Percentiles rank a stretch among this genome's conserved stretches.
These are phyloP conservation scores for Athripsodes cinereus DNA, from an alignment of 2,888 invertebrate species.

Conservation along the genomic window DNA sequence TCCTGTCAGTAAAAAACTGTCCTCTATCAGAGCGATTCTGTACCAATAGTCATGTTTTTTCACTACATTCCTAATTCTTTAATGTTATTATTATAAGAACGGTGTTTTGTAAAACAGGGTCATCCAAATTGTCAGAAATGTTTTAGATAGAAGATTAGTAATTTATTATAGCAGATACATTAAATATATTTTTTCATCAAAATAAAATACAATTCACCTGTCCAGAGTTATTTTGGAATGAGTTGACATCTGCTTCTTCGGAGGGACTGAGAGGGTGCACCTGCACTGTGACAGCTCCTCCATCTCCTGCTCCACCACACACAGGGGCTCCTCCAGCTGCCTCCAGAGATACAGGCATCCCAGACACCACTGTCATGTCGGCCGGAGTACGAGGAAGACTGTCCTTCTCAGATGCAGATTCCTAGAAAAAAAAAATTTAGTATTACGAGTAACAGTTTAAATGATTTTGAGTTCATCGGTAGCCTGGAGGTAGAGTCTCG, in stretches of 20 bases:
- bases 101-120: background rate
- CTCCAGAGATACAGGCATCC: conserved; percentile 33
- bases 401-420: conserved; percentile 38
- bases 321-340: background rate
- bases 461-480: too few species aligned
- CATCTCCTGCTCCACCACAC: conserved; percentile 4
- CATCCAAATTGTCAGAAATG: background rate
- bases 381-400: conserved; percentile 54
- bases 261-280: conserved; percentile 73
- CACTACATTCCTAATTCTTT: too few species aligned
- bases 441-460: too few species aligned
- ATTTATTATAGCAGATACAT: background rate
- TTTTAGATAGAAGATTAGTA: too few species aligned
- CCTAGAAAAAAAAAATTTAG: too few species aligned
- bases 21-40: too few species aligned
- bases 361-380: conserved; percentile 44
- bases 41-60: too few species aligned
- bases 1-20: too few species aligned
- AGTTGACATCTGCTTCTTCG: conserved; percentile 42
- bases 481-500: too few species aligned
- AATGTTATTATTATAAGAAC: background rate
- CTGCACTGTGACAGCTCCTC: conserved; percentile 37
- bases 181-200: background rate
- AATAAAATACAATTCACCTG: conserved; percentile 32
- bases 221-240: conserved; percentile 52